These are phyloP conservation scores for Mugil cephalus DNA, from an alignment of 2,113 vertebrate species.

Conservation along the genomic window DNA sequence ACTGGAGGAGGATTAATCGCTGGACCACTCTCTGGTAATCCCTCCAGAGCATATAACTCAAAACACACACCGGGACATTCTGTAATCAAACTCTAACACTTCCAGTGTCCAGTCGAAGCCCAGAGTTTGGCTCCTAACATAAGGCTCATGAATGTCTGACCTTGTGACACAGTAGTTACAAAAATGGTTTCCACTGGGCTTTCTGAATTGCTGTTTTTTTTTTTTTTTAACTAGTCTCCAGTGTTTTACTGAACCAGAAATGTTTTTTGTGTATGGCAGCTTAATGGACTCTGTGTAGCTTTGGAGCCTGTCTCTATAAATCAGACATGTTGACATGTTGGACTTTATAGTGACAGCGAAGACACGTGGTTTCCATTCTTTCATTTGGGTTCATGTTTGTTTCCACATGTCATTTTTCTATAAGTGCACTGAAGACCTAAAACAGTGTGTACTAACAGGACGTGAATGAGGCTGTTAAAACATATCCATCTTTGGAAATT, in stretches of 20 bases:
- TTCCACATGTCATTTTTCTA: slow-evolving; percentile 51
- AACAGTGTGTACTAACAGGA: slow-evolving; percentile 22
- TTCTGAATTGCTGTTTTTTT: slow-evolving; percentile 13
- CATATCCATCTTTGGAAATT: slow-evolving; percentile 64
- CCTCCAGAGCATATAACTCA: slow-evolving; percentile 36
- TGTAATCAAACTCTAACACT: slow-evolving; percentile 44
- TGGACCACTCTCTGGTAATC: slow-evolving; percentile 28
- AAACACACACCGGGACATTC: slow-evolving; percentile 62
- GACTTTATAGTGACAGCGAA: slow-evolving; percentile 44
- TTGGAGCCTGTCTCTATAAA: slow-evolving; percentile 31
- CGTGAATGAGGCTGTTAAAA: slow-evolving; percentile 58
- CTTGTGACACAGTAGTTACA: slow-evolving; percentile 31
- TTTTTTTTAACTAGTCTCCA: slow-evolving; percentile 31
- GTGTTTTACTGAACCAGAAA: slow-evolving; percentile 38
- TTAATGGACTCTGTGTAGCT: slow-evolving; percentile 36
- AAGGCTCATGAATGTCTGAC: slow-evolving; percentile 40
- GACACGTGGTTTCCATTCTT: slow-evolving; percentile 47
- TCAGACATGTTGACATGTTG: slow-evolving; percentile 34
- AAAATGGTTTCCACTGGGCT: background rate
- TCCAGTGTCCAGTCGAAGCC: slow-evolving; percentile 33
- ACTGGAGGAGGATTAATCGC: slow-evolving; percentile 40
- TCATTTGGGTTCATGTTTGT: slow-evolving; percentile 42
- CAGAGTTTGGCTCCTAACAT: slow-evolving; percentile 26
- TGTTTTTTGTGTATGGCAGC: slow-evolving; percentile 57
- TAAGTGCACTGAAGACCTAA: slow-evolving; percentile 55